These are phyloP conservation scores for Cenopis cana DNA, from an alignment of 2,888 invertebrate species.

Conservation along the genomic window DNA sequence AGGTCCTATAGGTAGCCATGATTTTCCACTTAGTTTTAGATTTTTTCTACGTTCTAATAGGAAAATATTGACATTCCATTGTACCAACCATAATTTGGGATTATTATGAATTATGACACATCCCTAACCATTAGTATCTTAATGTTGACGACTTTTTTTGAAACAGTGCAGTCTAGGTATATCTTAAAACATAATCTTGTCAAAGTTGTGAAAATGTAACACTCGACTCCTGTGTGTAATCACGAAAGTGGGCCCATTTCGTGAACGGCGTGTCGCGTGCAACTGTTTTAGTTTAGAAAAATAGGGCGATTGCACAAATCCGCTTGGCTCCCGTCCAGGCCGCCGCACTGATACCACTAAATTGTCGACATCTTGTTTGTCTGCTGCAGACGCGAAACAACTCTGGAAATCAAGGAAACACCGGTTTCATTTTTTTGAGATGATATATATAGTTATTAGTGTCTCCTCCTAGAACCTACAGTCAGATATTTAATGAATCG, in stretches of 20 bases:
- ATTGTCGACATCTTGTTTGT: slow-evolving; percentile 61
- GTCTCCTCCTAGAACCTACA: not conserved
- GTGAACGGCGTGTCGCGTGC: slow-evolving; percentile 72
- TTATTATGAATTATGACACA: too few relatives aligned
- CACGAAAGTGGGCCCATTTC: slow-evolving; percentile 50
- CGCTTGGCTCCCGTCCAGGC: slow-evolving; percentile 78
- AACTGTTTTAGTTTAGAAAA: slow-evolving; percentile 80
- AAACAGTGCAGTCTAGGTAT: too few relatives aligned
- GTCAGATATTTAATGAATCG: not conserved
- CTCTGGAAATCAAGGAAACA: too few relatives aligned
- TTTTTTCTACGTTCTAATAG: too few relatives aligned
- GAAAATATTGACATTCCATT: too few relatives aligned
- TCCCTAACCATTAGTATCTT: too few relatives aligned
- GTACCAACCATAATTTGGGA: too few relatives aligned
- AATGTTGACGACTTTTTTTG: too few relatives aligned
- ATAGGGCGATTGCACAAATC: slow-evolving; percentile 84
- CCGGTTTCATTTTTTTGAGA: too few relatives aligned
- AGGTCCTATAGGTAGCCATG: too few relatives aligned
- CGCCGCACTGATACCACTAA: slow-evolving; percentile 74
- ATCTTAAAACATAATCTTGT: not conserved
- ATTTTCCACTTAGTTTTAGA: too few relatives aligned
- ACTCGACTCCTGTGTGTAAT: not conserved
- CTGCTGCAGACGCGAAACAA: slow-evolving; percentile 11
- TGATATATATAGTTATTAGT: too few relatives aligned
- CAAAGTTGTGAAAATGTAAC: slow-evolving; percentile 13